Evolutionary conservation across 1,140 invertebrate species (phyloP).

Genomic region (Zaprionus taronus): DNA sequence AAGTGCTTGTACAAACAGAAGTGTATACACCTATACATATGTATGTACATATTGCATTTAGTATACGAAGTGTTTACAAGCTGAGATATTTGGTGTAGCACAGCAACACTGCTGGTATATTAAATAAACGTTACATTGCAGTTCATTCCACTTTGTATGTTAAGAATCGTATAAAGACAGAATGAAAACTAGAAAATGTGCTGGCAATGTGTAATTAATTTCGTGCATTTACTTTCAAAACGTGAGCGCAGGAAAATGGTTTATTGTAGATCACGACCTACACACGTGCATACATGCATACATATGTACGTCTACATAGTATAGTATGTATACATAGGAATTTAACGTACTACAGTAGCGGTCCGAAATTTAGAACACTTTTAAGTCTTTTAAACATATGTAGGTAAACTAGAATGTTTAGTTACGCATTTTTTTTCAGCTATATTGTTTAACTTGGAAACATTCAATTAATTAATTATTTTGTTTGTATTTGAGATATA

Average conservation of each 20-base stretch:
- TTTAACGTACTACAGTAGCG: not conserved
- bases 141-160: not conserved
- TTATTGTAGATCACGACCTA: not conserved
- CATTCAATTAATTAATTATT: no score
- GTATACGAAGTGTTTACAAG: not conserved
- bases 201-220: not conserved
- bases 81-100: not conserved
- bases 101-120: not conserved
- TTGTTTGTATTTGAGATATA: no score
- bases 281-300: not conserved
- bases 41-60: not conserved
- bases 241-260: conserved; percentile 3
- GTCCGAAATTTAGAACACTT: not conserved
- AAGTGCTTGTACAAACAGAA: not conserved
- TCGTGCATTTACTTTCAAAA: conserved; percentile 3
- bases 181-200: not conserved
- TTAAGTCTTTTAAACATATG: not conserved
- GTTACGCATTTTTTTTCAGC: no score
- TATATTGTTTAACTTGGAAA: no score
- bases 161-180: not conserved
- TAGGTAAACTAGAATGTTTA: no score
- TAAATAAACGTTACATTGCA: not conserved
- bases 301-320: not conserved
- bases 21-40: not conserved
- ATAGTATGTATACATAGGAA: not conserved